Percentiles rank a stretch among this genome's conserved stretches.
phyloP scores from a whole-genome alignment of 2,888 invertebrate species.

The Aporophyla nigra region DNA sequence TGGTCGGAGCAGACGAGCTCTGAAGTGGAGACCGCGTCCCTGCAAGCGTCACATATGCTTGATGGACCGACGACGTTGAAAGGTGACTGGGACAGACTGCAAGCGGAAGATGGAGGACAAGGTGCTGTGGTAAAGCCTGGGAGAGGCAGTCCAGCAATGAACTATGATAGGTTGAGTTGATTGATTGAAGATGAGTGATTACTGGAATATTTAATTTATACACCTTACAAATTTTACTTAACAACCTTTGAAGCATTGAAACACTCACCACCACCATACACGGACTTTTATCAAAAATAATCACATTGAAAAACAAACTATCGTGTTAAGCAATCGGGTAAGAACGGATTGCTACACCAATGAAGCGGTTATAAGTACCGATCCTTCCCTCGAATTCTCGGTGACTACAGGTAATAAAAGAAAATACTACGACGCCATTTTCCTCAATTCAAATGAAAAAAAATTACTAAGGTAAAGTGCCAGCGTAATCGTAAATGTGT shows the following conservation, averaged over 20 bases:
- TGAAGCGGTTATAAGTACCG: slow-evolving; percentile 34
- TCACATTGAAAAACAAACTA: not conserved
- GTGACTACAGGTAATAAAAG: slow-evolving; percentile 47
- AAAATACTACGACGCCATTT: slow-evolving; percentile 42
- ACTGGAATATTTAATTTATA: not conserved
- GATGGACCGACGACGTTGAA: not conserved
- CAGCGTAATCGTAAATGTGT: slow-evolving; percentile 64
- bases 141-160: not conserved
- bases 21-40: not conserved
- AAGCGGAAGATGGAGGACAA: not conserved
- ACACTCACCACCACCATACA: not conserved
- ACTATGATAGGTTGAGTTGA: not conserved
- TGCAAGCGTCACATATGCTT: not conserved
- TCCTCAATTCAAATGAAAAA: slow-evolving; percentile 62
- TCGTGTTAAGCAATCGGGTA: not conserved
- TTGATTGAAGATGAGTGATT: not conserved
- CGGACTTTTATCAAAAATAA: not conserved
- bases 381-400: not conserved
- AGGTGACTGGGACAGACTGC: not conserved
- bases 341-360: slow-evolving; percentile 6
- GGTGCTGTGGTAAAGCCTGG: not conserved
- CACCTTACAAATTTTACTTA: not conserved
- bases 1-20: no score
- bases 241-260: not conserved
- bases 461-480: slow-evolving; percentile 59